Evolutionary conservation across 2,888 invertebrate genomes (phyloP).

Genomic region (Cotesia congregata): DNA sequence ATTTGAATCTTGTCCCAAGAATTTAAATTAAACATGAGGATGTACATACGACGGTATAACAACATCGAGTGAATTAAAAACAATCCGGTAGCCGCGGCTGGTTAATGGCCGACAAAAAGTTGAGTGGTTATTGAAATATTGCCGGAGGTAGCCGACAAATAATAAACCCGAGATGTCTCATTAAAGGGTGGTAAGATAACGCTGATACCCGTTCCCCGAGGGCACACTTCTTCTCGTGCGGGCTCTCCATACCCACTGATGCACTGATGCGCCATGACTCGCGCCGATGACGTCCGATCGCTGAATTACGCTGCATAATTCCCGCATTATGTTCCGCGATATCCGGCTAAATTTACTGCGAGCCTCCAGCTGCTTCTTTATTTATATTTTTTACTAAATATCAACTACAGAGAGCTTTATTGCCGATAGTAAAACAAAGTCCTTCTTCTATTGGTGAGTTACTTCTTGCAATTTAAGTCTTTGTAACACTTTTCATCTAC

Average conservation of each 20-base stretch:
- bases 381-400: neutral
- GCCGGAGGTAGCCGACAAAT: slow-evolving; percentile 51
- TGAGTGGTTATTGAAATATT: slow-evolving; percentile 35
- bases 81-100: neutral
- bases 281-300: slow-evolving; percentile 56
- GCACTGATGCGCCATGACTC: slow-evolving; percentile 42
- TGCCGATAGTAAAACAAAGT: too few relatives aligned
- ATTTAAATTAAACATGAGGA: neutral
- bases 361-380: slow-evolving; percentile 15
- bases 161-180: slow-evolving; percentile 65
- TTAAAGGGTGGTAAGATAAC: slow-evolving; percentile 58
- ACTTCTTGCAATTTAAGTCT: too few relatives aligned
- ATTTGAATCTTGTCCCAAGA: neutral
- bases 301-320: slow-evolving; percentile 58
- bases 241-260: slow-evolving; percentile 48
- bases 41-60: slow-evolving; percentile 12
- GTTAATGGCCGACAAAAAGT: slow-evolving; percentile 1
- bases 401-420: neutral
- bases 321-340: slow-evolving; percentile 55
- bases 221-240: slow-evolving; percentile 39
- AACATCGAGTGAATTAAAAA: neutral
- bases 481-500: too few relatives aligned
- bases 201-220: slow-evolving; percentile 45
- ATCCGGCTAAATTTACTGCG: slow-evolving; percentile 51
- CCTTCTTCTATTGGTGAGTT: too few relatives aligned